Conservation (phyloP, 2,113 vertebrate genomes). For the Muscicapa adusta region DNA sequence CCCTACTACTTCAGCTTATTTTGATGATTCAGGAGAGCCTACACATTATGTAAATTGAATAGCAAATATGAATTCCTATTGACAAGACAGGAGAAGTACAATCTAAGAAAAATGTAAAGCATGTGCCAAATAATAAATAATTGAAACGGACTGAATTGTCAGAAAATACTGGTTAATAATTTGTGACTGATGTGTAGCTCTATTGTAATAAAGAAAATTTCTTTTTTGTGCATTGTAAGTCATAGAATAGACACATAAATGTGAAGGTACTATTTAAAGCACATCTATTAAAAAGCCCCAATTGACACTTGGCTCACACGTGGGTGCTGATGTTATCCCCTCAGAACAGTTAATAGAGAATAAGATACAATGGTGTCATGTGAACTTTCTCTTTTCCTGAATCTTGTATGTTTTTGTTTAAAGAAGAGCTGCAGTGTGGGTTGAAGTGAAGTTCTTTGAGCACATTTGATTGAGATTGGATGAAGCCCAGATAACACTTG, state of each 20-base stretch:
- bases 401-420: background rate
- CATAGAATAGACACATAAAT: background rate
- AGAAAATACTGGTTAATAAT: constrained; percentile 14
- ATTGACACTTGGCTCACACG: background rate
- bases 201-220: background rate
- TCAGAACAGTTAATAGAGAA: background rate
- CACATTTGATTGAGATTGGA: background rate
- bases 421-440: background rate
- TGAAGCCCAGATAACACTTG: background rate
- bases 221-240: background rate
- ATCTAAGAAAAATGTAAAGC: background rate
- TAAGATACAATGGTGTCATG: background rate
- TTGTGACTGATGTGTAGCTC: background rate
- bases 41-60: constrained; percentile 38
- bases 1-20: background rate
- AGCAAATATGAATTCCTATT: constrained; percentile 32
- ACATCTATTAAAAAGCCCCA: background rate
- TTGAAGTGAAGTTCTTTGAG: background rate
- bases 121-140: constrained; percentile 45
- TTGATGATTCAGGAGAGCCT: constrained; percentile 42
- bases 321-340: background rate
- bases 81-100: constrained; percentile 7
- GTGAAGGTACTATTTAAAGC: background rate
- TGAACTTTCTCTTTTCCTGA: background rate
- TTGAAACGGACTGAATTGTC: background rate